Conservation (phyloP, 2,888 invertebrate species). For the Polydrusus pterygomalis region DNA sequence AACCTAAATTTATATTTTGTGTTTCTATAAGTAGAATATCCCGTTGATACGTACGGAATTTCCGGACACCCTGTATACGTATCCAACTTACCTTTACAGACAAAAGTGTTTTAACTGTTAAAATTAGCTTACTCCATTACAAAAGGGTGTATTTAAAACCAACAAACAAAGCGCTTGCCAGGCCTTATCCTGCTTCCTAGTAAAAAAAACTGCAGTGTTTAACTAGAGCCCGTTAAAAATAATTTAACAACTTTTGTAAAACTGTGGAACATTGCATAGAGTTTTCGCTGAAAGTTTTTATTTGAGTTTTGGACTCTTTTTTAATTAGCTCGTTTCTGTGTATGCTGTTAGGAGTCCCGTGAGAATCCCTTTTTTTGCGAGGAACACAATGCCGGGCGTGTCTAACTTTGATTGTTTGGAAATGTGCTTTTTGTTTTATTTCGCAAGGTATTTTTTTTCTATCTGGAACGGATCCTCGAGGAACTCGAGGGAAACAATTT, state of each 20-base stretch:
- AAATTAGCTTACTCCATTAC: slow-evolving; percentile 38
- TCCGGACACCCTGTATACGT: too few species aligned
- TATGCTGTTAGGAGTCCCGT: slow-evolving; percentile 8
- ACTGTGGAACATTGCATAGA: slow-evolving; percentile 21
- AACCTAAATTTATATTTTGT: too few species aligned
- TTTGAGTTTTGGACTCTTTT: slow-evolving; percentile 43
- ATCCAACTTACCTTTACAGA: too few species aligned
- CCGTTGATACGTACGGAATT: too few species aligned
- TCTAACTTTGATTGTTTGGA: slow-evolving; percentile 19
- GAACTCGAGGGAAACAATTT: too few species aligned
- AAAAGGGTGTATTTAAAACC: slow-evolving; percentile 28
- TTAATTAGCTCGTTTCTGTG: slow-evolving; percentile 42
- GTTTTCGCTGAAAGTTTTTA: slow-evolving; percentile 45
- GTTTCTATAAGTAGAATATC: too few species aligned
- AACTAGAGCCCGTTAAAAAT: slow-evolving; percentile 49
- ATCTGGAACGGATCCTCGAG: too few species aligned
- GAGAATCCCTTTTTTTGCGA: slow-evolving; percentile 1
- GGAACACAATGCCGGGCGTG: neutral
- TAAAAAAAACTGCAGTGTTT: slow-evolving; percentile 43
- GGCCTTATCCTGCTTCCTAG: slow-evolving; percentile 33
- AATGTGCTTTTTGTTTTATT: slow-evolving; percentile 2
- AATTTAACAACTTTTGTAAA: slow-evolving; percentile 48
- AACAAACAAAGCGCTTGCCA: slow-evolving; percentile 33
- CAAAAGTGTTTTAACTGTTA: slow-evolving; percentile 14
- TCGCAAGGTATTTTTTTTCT: neutral